These are phyloP conservation scores for Phoxinus dragarum DNA, from an alignment of 2,797 vertebrate species.

Conservation along the genomic window DNA sequence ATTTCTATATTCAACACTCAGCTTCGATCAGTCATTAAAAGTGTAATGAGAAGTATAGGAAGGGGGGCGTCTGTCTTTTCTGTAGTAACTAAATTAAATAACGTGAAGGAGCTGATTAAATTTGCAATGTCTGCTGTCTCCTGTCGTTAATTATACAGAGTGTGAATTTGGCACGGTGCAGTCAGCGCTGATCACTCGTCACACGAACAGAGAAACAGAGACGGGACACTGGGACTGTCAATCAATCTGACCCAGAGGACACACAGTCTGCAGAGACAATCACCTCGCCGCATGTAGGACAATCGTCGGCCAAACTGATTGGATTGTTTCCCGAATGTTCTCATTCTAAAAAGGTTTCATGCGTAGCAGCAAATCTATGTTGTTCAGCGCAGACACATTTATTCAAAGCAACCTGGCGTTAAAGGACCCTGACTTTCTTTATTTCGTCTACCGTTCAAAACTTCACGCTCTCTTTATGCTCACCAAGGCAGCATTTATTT, in stretches of 20 bases:
- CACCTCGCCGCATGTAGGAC: conserved; percentile 19
- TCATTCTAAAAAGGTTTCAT: conserved; percentile 25
- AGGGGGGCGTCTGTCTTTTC: conserved; percentile 17
- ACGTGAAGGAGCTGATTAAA: conserved; percentile 47
- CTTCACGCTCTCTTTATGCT: background rate
- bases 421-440: too few relatives aligned
- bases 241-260: conserved; percentile 35
- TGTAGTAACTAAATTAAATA: conserved; percentile 49
- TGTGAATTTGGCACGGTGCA: conserved; percentile 43
- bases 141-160: conserved; percentile 46
- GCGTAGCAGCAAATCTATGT: background rate
- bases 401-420: background rate
- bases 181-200: background rate
- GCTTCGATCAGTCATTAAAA: conserved; percentile 40
- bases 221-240: conserved; percentile 29
- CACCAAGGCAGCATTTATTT: background rate
- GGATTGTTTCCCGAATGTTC: conserved; percentile 21
- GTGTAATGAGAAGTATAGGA: conserved; percentile 30
- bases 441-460: too few relatives aligned
- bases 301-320: conserved; percentile 19
- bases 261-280: conserved; percentile 3
- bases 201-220: conserved; percentile 8
- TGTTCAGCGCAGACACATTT: background rate
- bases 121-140: conserved; percentile 50
- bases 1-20: background rate